Evolutionary conservation across 2,888 invertebrate genomes (phyloP), one percentile per base, ranked within the genome.

Genomic region (Sinohyriopsis cumingii): DNA sequence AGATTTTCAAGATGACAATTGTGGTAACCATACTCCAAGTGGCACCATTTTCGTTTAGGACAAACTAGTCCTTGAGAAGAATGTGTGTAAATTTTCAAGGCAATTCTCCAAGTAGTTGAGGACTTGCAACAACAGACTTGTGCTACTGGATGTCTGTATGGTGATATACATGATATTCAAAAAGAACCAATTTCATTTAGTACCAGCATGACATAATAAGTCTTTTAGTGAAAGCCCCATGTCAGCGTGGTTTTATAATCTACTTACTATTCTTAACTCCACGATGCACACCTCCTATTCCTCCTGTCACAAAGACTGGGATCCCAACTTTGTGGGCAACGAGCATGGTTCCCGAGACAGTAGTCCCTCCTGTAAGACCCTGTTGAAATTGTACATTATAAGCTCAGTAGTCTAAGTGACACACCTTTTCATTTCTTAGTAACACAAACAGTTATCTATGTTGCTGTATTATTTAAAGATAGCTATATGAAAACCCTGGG

Each of bases 261-360:
- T 24, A 68, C 89, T 82, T 77, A 59, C 95, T 95, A n/a, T 90
- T 89, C 87, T 96, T 94, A 0, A 94, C 97, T 63, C 94, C 94
- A 9, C 97, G 93, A 90, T 99, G 99, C 20, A 99, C 99, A 53
- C 99, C 99, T 54, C 98, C 98, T 89, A 94, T 93, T 25, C 90
- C 90, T 55, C 99, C 99, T 45, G 99, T 99, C 2, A 96, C 98
- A 92, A 99, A 98, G 65, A 99, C 92, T 19, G 93, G 93, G 84
- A 99, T 96, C 9, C 95, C 95, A 15, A 94, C 94, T 77, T 93
- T 91, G 73, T 95, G 93, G 0, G 98, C 95, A 12, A 95, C 93
- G 55, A 96, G 91, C 91, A 98, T 94, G 0, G 99, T 99, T 0
- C 95, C 97, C 0, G 98, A 95, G 1, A 99, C 99, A 0, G 99